These are phyloP conservation scores for Gambusia holbrooki DNA, from an alignment of 2,113 vertebrate species.

Conservation along the genomic window DNA sequence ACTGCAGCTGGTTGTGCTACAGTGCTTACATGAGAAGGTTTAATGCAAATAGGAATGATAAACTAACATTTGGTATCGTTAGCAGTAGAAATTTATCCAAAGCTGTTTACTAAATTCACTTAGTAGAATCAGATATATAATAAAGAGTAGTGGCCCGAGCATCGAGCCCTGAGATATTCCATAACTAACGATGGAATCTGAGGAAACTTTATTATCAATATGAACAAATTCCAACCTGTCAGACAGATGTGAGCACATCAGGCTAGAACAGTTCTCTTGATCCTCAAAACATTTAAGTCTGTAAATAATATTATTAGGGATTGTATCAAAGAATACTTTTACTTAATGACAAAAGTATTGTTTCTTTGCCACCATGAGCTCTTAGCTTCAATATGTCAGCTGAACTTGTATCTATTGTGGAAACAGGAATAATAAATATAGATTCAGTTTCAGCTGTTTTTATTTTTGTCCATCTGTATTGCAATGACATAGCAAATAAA, in stretches of 20 bases:
- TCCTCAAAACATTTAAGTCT: neutral
- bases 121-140: neutral
- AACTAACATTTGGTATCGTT: neutral
- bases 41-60: neutral
- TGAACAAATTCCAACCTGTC: neutral
- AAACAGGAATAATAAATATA: neutral
- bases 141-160: neutral
- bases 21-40: too few species aligned
- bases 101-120: neutral
- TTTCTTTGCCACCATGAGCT: neutral
- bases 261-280: neutral
- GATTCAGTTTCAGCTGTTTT: neutral
- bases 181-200: neutral
- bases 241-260: neutral
- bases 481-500: too few species aligned
- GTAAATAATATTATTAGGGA: neutral
- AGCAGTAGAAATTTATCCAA: neutral
- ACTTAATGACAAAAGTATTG: neutral
- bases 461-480: too few species aligned
- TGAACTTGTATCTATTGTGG: neutral
- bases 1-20: too few species aligned
- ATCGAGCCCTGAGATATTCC: neutral
- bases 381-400: neutral
- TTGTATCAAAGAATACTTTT: neutral
- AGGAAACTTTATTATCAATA: neutral